Percentiles rank a stretch among this genome's conserved stretches.
Evolutionary conservation across 2,113 vertebrate species (phyloP).

Genomic region (Halichoerus grypus): DNA sequence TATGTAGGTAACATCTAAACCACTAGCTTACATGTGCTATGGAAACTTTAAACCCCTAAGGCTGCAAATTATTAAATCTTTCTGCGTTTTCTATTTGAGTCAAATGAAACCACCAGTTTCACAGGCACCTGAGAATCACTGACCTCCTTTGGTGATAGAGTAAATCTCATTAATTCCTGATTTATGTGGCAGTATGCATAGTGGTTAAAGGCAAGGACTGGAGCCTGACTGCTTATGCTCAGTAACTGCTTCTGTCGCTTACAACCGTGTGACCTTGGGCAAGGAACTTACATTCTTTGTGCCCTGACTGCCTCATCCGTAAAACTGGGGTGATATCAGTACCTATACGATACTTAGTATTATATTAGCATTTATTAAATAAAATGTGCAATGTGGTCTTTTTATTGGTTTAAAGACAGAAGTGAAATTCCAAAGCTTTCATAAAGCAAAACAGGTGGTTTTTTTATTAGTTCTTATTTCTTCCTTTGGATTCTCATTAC

Average conservation of each 20-base stretch:
- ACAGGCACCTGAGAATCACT: neutral
- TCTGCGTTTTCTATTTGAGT: neutral
- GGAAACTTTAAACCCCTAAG: neutral
- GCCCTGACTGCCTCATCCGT: neutral
- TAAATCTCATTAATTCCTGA: neutral
- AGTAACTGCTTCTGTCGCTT: neutral
- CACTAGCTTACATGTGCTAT: neutral
- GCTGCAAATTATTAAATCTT: neutral
- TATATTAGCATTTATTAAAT: neutral
- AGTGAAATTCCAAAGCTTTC: neutral
- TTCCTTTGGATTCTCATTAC: neutral
- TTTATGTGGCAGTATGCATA: neutral
- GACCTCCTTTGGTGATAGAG: neutral
- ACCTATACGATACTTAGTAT: neutral
- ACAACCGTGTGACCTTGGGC: neutral
- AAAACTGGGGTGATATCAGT: neutral
- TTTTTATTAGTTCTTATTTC: neutral
- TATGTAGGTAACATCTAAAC: neutral
- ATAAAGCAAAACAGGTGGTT: neutral
- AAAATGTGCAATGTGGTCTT: neutral
- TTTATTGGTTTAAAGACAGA: slow-evolving; percentile 16
- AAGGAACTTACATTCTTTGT: neutral
- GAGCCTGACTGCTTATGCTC: neutral
- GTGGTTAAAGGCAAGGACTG: neutral
- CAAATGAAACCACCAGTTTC: neutral